A percentile compares a stretch with the other conserved stretches of the same genome.
These are phyloP conservation scores for Drosophila paracracens DNA, from an alignment of 2,888 invertebrate species.

Conservation along the genomic window DNA sequence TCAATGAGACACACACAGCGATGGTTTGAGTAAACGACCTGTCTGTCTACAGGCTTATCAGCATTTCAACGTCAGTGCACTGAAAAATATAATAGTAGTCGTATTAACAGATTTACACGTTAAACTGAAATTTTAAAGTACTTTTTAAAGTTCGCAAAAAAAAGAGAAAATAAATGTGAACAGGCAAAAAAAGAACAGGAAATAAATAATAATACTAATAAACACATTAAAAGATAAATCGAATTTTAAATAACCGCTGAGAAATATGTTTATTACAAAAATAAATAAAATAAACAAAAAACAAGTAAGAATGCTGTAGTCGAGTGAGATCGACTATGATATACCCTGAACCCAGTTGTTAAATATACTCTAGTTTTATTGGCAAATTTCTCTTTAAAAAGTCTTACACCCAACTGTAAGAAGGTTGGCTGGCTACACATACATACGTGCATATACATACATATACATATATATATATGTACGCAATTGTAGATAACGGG, in stretches of 20 bases:
- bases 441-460: too few species aligned
- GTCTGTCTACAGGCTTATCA: conserved; percentile 50
- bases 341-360: too few species aligned
- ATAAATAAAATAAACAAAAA: too few species aligned
- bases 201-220: background rate
- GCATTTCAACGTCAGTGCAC: conserved; percentile 44
- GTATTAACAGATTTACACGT: background rate
- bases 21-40: conserved; percentile 1
- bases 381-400: too few species aligned
- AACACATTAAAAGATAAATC: conserved; percentile 17
- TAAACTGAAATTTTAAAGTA: background rate
- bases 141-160: background rate
- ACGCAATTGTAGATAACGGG: too few species aligned
- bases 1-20: conserved; percentile 7
- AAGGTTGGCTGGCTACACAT: too few species aligned
- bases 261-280: conserved; percentile 5
- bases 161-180: background rate
- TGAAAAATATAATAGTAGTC: background rate
- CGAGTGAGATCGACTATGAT: too few species aligned
- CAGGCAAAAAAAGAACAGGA: background rate
- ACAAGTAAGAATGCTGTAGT: too few species aligned
- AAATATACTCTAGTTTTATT: too few species aligned
- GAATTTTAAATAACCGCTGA: conserved; percentile 35
- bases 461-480: too few species aligned
- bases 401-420: too few species aligned